Conservation (phyloP, 2,113 vertebrate genomes). For the Alectura lathami region DNA sequence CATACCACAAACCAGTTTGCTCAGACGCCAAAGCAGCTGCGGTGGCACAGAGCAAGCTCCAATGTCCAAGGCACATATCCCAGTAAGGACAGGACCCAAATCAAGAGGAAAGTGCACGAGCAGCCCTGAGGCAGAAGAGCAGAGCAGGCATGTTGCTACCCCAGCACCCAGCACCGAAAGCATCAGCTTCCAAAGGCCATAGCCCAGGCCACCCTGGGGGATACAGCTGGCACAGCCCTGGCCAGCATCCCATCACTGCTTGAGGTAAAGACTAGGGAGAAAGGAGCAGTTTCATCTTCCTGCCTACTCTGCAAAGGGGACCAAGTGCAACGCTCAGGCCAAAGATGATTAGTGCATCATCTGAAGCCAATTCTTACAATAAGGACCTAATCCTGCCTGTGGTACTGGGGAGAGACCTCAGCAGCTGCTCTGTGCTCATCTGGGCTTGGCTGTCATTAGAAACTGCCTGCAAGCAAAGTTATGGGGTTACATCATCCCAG, state of each 20-base stretch:
- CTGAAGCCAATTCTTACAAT: fast-evolving
- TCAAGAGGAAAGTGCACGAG: not conserved
- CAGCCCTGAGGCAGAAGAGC: not conserved
- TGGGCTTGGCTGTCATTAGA: not conserved
- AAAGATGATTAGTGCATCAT: fast-evolving
- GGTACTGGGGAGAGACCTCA: not conserved
- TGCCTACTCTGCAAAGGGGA: fast-evolving
- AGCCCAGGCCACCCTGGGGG: not conserved
- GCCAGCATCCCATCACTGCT: not conserved
- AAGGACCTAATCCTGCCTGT: not conserved
- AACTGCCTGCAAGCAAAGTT: not conserved
- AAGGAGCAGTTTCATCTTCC: not conserved
- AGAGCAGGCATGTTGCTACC: not conserved
- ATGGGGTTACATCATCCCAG: fast-evolving
- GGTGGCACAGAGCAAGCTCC: not conserved
- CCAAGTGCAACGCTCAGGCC: fast-evolving
- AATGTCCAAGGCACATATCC: not conserved
- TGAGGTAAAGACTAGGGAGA: no score
- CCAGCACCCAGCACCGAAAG: not conserved
- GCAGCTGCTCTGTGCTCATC: not conserved
- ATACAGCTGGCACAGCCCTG: not conserved
- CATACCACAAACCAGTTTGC: slow-evolving; percentile 18
- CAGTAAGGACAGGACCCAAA: not conserved
- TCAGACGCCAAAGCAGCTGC: not conserved
- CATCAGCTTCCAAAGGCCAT: not conserved